phyloP scores from a whole-genome alignment of 2,113 vertebrate species.

The Seriola rivoliana region DNA sequence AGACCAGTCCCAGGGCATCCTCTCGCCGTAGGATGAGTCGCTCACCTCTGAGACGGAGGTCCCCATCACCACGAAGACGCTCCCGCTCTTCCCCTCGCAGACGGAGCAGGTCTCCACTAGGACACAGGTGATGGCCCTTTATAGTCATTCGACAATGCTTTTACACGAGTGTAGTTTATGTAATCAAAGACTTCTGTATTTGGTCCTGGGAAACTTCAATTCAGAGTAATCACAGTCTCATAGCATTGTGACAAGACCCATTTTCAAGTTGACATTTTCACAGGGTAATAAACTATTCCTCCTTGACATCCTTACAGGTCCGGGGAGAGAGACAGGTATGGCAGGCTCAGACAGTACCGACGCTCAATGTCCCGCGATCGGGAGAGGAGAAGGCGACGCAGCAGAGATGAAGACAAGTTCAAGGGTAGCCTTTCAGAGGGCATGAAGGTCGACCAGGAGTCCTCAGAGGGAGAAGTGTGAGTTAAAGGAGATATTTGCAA shows the following conservation, averaged over 20 bases:
- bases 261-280: not conserved
- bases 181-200: not conserved
- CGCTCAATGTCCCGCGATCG: conserved; percentile 89
- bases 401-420: conserved; percentile 97
- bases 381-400: conserved; percentile 88
- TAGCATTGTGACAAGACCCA: not conserved
- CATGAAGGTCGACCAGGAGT: conserved; percentile 96
- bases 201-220: not conserved
- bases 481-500: conserved; percentile 42
- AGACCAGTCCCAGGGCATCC: conserved; percentile 83
- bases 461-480: conserved; percentile 96
- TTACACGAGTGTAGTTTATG: not conserved
- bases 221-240: not conserved
- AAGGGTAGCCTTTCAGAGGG: conserved; percentile 99
- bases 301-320: conserved; percentile 59
- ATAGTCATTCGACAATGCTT: not conserved
- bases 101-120: conserved; percentile 90
- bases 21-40: conserved; percentile 83
- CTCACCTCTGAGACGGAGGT: conserved; percentile 81
- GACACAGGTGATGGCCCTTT: conserved; percentile 86
- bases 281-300: not conserved
- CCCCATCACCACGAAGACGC: conserved; percentile 88
- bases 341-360: conserved; percentile 88
- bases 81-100: conserved; percentile 89
- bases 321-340: conserved; percentile 88